Conservation (phyloP, 2,888 invertebrate genomes). For the Leptinotarsa tumamoca region DNA sequence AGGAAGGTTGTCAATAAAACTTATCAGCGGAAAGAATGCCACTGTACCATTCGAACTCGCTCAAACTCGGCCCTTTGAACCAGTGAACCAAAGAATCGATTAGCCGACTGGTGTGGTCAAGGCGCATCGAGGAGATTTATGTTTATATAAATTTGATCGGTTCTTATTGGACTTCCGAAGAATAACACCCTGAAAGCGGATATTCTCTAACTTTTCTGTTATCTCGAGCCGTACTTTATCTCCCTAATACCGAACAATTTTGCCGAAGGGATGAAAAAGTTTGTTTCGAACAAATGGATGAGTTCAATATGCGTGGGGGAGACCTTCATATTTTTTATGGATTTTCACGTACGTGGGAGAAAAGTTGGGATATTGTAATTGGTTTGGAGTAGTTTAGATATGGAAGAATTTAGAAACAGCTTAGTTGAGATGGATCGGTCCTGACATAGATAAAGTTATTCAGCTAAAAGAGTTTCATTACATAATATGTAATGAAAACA, state of each 20-base stretch:
- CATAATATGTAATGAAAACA: too few species aligned
- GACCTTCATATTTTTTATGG: too few species aligned
- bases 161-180: constrained; percentile 17
- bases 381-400: too few species aligned
- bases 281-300: not conserved
- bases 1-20: constrained; percentile 7
- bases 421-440: too few species aligned
- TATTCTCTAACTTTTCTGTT: constrained; percentile 16
- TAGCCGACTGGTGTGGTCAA: constrained; percentile 19
- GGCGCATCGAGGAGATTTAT: constrained; percentile 14
- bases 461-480: too few species aligned
- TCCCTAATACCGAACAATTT: constrained; percentile 1
- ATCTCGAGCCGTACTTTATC: constrained; percentile 1
- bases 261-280: not conserved
- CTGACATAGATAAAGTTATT: too few species aligned
- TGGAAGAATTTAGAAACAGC: too few species aligned
- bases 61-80: not conserved
- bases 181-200: constrained; percentile 17
- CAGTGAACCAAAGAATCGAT: constrained; percentile 23
- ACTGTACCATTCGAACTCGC: constrained; percentile 2
- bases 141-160: constrained; percentile 25
- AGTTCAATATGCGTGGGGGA: too few species aligned
- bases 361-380: too few species aligned
- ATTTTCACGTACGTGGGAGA: too few species aligned
- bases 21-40: constrained; percentile 1